Evolutionary conservation across 2,797 vertebrate species (phyloP).

Genomic region (Zalophus californianus): DNA sequence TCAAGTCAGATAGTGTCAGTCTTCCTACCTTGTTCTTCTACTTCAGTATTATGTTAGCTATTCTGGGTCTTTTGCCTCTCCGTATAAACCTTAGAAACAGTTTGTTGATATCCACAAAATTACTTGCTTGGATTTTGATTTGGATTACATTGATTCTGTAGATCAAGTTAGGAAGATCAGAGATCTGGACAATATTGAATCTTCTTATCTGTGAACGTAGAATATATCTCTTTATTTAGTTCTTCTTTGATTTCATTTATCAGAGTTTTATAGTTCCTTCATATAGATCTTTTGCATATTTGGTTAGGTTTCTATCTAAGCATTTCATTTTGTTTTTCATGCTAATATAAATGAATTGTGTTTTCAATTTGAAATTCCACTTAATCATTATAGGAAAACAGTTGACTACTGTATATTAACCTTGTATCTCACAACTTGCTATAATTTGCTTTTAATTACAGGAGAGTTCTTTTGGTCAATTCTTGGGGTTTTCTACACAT

Average conservation of each 20-base stretch:
- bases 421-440: neutral
- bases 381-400: neutral
- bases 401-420: neutral
- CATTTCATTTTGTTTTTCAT: neutral
- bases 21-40: neutral
- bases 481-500: neutral
- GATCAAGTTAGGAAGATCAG: neutral
- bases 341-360: neutral
- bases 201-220: neutral
- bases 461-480: neutral
- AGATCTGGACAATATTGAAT: neutral
- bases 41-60: neutral
- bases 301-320: neutral
- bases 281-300: neutral
- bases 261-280: neutral
- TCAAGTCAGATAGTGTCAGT: neutral
- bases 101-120: neutral
- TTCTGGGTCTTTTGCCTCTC: neutral
- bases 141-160: neutral
- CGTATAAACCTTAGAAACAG: neutral
- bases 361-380: neutral
- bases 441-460: neutral
- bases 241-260: neutral
- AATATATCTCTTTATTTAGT: neutral
- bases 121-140: neutral